A percentile compares a stretch with the other conserved stretches of the same genome.
Conservation (phyloP, 2,113 vertebrate species). For the Centropristis striata region DNA sequence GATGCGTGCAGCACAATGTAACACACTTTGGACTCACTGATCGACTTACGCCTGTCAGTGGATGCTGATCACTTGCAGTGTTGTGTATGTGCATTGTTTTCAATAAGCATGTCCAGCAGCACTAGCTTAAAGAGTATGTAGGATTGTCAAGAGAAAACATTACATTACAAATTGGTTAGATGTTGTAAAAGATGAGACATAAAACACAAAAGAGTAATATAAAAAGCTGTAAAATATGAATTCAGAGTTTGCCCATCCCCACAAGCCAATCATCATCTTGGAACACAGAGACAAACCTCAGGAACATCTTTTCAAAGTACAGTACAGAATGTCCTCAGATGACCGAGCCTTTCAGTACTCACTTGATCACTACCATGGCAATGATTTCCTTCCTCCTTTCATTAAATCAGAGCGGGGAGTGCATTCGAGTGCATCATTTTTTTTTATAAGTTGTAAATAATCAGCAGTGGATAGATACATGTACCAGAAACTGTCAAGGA, state of each 20-base stretch:
- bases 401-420: slow-evolving; percentile 48
- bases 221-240: neutral
- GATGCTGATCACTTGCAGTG: slow-evolving; percentile 14
- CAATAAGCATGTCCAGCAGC: neutral
- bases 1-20: slow-evolving; percentile 6
- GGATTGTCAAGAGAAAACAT: neutral
- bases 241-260: neutral
- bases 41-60: slow-evolving; percentile 13
- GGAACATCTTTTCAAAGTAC: slow-evolving; percentile 30
- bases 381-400: slow-evolving; percentile 64
- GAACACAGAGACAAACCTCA: slow-evolving; percentile 23
- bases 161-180: neutral
- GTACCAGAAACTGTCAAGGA: slow-evolving; percentile 14
- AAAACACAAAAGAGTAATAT: neutral
- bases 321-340: slow-evolving; percentile 61
- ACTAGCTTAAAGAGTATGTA: neutral
- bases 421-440: slow-evolving; percentile 47
- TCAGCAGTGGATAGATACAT: slow-evolving; percentile 30
- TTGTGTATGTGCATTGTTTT: slow-evolving; percentile 4
- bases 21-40: slow-evolving; percentile 18
- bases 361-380: slow-evolving; percentile 18
- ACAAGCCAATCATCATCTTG: neutral
- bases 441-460: slow-evolving; percentile 51
- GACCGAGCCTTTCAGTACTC: slow-evolving; percentile 50
- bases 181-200: slow-evolving; percentile 13